A percentile compares a stretch with the other conserved stretches of the same genome.
Conservation (phyloP, 1,140 invertebrate genomes). For the Argopecten irradians region DNA sequence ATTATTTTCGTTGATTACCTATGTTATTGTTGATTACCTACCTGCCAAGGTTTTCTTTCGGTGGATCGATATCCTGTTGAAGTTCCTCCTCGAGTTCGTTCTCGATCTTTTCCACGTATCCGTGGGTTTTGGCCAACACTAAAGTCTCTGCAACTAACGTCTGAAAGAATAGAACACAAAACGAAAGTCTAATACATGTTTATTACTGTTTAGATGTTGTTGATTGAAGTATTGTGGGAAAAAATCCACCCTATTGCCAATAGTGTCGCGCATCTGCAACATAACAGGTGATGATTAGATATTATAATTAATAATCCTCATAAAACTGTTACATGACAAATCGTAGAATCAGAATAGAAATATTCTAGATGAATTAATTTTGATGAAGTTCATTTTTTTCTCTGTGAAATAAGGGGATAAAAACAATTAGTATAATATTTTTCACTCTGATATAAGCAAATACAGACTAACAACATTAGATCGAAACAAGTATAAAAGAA, state of each 20-base stretch:
- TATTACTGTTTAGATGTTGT: no score
- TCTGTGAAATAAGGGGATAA: no score
- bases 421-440: no score
- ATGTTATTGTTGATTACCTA: slow-evolving; percentile 23
- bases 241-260: no score
- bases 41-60: slow-evolving; percentile 49
- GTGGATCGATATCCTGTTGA: slow-evolving; percentile 63
- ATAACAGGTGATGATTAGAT: neutral
- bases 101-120: slow-evolving; percentile 73
- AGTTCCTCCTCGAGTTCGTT: slow-evolving; percentile 71
- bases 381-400: no score
- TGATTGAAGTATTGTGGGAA: no score
- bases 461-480: no score
- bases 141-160: slow-evolving; percentile 71
- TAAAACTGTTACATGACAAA: neutral
- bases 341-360: neutral
- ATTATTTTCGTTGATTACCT: neutral
- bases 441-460: no score
- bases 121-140: slow-evolving; percentile 72
- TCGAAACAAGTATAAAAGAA: no score
- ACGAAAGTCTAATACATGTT: neutral
- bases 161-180: slow-evolving; percentile 53
- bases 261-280: neutral
- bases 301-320: neutral
- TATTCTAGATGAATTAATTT: no score